phyloP scores from a whole-genome alignment of 2,113 vertebrate species.

The Gallinago paraguaiae region DNA sequence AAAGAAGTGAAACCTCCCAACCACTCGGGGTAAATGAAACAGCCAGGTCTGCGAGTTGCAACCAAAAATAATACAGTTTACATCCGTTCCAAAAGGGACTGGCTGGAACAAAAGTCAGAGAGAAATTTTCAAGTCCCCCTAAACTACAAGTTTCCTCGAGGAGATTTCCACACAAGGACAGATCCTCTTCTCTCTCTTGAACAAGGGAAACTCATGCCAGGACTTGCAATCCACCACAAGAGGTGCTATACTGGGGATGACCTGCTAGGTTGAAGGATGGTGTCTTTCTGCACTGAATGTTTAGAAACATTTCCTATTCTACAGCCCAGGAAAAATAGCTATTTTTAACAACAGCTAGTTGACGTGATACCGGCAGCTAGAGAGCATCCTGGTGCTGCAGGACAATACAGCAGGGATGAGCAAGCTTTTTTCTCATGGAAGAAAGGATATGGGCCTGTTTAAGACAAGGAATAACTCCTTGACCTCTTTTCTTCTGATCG shows the following conservation, averaged over 20 bases:
- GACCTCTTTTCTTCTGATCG: not conserved
- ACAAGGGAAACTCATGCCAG: no score
- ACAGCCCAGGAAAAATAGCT: not conserved
- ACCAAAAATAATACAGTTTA: not conserved
- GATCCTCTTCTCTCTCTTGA: not conserved
- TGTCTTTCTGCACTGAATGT: not conserved
- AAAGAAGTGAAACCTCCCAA: not conserved
- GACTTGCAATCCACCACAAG: not conserved
- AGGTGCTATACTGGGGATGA: no score
- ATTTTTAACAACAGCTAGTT: not conserved
- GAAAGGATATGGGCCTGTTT: not conserved
- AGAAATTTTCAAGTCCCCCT: not conserved
- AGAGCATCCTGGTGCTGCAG: not conserved
- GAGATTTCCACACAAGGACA: not conserved
- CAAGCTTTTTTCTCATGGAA: not conserved
- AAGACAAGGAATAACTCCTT: not conserved
- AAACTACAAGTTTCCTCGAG: not conserved
- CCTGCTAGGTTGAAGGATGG: not conserved
- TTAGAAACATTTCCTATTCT: not conserved
- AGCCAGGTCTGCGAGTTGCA: not conserved
- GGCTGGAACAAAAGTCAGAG: not conserved
- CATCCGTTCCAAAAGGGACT: not conserved
- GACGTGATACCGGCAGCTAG: fast-evolving
- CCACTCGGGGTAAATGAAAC: not conserved
- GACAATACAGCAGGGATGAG: no score